Conservation (phyloP, 2,888 invertebrate species). For the Timandra comae region DNA sequence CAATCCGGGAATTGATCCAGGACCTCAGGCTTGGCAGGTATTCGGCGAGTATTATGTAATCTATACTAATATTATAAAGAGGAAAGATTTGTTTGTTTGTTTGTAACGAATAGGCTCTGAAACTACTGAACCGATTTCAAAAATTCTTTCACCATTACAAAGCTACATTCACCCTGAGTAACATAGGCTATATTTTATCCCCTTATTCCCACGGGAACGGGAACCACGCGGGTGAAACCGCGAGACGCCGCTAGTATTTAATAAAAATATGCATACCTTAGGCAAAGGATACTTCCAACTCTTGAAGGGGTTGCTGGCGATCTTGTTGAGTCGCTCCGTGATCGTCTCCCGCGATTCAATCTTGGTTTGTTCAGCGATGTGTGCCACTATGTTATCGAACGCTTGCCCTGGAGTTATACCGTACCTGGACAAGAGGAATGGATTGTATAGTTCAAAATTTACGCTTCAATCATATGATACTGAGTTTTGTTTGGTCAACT, state of each 20-base stretch:
- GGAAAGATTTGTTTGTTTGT: no score
- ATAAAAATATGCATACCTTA: conserved; percentile 28
- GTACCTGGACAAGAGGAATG: no score
- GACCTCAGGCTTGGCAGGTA: no score
- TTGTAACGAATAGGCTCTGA: no score
- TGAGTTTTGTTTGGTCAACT: no score
- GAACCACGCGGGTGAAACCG: background rate
- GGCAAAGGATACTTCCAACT: conserved; percentile 60
- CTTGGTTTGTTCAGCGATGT: conserved; percentile 86
- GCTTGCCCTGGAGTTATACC: conserved; percentile 86
- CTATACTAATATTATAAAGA: no score
- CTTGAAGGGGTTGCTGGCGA: conserved; percentile 72
- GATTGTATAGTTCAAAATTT: no score
- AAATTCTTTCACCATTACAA: no score
- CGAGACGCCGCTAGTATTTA: background rate
- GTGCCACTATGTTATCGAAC: conserved; percentile 87
- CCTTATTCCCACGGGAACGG: background rate
- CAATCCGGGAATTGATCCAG: no score
- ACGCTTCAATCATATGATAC: no score
- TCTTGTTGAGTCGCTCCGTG: conserved; percentile 80
- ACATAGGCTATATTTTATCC: background rate
- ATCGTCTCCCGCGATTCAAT: conserved; percentile 79
- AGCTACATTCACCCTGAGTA: background rate
- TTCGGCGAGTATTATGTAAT: no score
- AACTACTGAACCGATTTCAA: no score